Conservation (phyloP, 2,113 vertebrate species). For the Redunca redunca region DNA sequence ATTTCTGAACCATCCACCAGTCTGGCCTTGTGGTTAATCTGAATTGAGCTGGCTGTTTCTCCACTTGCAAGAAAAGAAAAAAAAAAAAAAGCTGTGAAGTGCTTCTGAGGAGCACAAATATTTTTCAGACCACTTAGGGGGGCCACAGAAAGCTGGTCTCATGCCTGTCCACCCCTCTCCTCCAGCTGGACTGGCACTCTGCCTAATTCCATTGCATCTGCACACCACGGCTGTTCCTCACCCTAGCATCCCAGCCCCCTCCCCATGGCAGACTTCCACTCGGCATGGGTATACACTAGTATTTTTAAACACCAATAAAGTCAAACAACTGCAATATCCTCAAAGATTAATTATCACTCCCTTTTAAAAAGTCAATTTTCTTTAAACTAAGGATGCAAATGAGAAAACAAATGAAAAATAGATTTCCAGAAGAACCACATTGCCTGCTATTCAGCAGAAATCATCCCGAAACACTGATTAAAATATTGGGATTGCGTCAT, state of each 20-base stretch:
- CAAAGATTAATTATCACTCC: conserved; percentile 67
- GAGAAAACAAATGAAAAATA: conserved; percentile 70
- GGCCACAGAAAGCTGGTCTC: not conserved
- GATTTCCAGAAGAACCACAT: conserved; percentile 49
- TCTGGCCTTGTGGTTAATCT: conserved; percentile 39
- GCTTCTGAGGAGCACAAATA: not conserved
- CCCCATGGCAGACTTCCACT: not conserved
- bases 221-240: not conserved
- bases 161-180: not conserved
- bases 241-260: not conserved
- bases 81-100: not conserved
- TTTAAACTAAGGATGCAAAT: conserved; percentile 61
- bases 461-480: conserved; percentile 55
- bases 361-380: conserved; percentile 68
- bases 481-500: conserved; percentile 71
- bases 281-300: not conserved
- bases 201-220: not conserved
- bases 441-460: conserved; percentile 62
- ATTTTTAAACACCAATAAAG: conserved; percentile 29
- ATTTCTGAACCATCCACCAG: conserved; percentile 38
- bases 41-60: conserved; percentile 34
- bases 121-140: not conserved
- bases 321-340: conserved; percentile 15
- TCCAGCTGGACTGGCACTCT: not conserved
- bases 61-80: not conserved